Evolutionary conservation across 2,113 vertebrate genomes (phyloP).

Genomic region (Zosterops hypoxanthus): DNA sequence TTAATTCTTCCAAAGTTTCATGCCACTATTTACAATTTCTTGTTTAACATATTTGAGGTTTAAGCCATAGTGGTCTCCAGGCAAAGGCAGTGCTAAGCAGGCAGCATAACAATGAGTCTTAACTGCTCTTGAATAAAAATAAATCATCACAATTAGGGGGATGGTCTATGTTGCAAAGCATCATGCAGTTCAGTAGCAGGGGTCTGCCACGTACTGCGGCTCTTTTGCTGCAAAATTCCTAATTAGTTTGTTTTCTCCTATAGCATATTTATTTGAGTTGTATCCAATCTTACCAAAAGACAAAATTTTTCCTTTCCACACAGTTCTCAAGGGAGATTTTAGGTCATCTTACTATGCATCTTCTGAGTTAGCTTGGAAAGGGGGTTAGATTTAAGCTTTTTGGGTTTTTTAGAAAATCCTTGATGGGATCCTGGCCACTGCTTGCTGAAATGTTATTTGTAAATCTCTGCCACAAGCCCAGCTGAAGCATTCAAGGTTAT

Average conservation of each 20-base stretch:
- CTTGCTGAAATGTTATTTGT: slow-evolving; percentile 6
- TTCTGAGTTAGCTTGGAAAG: not conserved
- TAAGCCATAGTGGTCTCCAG: not conserved
- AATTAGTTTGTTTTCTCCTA: not conserved
- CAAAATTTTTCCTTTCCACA: not conserved
- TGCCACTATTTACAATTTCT: slow-evolving; percentile 5
- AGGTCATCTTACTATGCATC: not conserved
- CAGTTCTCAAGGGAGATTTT: not conserved
- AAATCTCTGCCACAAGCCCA: slow-evolving; percentile 49
- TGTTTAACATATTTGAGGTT: not conserved
- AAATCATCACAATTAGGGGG: slow-evolving; percentile 47
- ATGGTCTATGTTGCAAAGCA: not conserved
- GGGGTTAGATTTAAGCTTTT: not conserved
- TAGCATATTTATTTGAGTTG: not conserved
- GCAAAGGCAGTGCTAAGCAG: not conserved
- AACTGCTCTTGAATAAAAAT: slow-evolving; percentile 40
- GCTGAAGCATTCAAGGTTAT: slow-evolving; percentile 21
- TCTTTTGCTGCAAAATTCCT: not conserved
- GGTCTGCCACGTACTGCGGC: not conserved
- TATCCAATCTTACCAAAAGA: not conserved
- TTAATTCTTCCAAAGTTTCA: not conserved
- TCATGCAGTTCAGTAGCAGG: not conserved
- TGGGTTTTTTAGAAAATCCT: not conserved
- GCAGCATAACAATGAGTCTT: slow-evolving; percentile 30
- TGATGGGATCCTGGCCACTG: not conserved